Evolutionary conservation across 1,140 invertebrate genomes (phyloP).

Genomic region (Daktulosphaira vitifoliae): DNA sequence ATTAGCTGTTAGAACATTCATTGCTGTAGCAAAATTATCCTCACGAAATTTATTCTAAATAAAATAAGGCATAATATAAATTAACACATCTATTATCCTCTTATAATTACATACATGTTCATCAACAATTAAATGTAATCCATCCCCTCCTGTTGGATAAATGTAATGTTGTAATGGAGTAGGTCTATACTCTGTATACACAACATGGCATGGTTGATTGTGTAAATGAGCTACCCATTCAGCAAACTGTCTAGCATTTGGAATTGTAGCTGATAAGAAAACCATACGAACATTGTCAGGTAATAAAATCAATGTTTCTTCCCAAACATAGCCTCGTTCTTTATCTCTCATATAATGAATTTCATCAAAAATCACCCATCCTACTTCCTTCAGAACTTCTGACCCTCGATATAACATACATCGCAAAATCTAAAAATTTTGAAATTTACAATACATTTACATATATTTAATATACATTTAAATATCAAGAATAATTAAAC

Average conservation of each 20-base stretch:
- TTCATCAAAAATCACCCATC: constrained; percentile 99
- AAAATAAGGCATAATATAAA: not conserved
- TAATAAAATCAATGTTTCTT: constrained; percentile 95
- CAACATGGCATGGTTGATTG: constrained; percentile 95
- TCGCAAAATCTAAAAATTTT: constrained; percentile 89
- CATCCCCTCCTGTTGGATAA: constrained; percentile 89
- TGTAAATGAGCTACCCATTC: constrained; percentile 98
- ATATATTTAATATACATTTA: not conserved
- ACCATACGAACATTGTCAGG: constrained; percentile 98
- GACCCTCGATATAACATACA: constrained; percentile 99
- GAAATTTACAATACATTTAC: constrained; percentile 24
- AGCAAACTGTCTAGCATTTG: constrained; percentile 95
- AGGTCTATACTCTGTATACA: constrained; percentile 97
- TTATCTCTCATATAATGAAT: constrained; percentile 99
- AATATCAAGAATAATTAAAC: not conserved
- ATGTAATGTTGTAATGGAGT: constrained; percentile 97
- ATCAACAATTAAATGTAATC: constrained; percentile 92
- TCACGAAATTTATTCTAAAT: constrained; percentile 81
- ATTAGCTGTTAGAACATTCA: constrained; percentile 70
- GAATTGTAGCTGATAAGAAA: constrained; percentile 98
- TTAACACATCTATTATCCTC: not conserved
- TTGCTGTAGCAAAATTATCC: constrained; percentile 94
- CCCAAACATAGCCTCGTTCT: constrained; percentile 98
- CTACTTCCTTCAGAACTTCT: constrained; percentile 96
- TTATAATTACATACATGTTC: constrained; percentile 55